Conservation (phyloP, 1,140 invertebrate species). For the Ceratitis capitata region DNA sequence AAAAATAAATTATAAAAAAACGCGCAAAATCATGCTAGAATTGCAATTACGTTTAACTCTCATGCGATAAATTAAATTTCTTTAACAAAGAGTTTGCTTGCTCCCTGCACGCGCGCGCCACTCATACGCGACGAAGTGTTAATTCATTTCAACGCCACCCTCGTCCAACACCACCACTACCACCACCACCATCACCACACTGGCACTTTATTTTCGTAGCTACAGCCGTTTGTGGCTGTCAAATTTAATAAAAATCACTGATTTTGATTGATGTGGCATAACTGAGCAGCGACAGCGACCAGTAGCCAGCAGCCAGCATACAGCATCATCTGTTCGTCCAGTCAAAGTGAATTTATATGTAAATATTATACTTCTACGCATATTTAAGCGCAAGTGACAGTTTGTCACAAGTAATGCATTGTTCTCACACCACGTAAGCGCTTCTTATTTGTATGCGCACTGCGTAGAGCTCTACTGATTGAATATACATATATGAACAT, state of each 20-base stretch:
- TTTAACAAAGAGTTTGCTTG: background rate
- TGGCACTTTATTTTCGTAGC: background rate
- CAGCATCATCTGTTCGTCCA: slow-evolving; percentile 37
- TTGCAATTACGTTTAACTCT: background rate
- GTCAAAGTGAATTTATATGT: background rate
- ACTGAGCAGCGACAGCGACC: slow-evolving; percentile 47
- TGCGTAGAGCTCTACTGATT: background rate
- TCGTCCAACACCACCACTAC: background rate
- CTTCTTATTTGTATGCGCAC: background rate
- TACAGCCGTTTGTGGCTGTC: slow-evolving; percentile 53
- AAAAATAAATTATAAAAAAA: background rate
- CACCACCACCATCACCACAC: background rate
- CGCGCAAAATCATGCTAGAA: background rate
- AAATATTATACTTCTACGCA: background rate
- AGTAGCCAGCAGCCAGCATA: no score
- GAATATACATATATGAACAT: background rate
- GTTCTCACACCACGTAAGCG: background rate
- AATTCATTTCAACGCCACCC: background rate
- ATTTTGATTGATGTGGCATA: slow-evolving; percentile 63
- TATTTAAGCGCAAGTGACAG: background rate
- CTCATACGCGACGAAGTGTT: background rate
- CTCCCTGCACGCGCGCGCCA: background rate
- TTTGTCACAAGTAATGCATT: no score
- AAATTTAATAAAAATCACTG: slow-evolving; percentile 66
- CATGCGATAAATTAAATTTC: background rate